These are phyloP conservation scores for Ochotona princeps DNA, from an alignment of 2,113 vertebrate species.

Conservation along the genomic window DNA sequence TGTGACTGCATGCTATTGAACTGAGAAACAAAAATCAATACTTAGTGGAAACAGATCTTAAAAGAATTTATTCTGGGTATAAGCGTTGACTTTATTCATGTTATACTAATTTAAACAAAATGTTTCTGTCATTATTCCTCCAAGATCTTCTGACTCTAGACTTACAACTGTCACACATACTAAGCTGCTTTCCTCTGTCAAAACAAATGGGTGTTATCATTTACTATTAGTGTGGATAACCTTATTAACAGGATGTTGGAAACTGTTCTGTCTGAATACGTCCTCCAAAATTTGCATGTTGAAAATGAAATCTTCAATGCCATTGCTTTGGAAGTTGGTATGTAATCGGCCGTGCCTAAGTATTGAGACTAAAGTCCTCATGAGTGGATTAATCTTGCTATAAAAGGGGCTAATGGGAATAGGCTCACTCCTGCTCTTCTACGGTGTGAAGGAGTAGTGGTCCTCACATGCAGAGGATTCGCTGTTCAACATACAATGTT, in stretches of 20 bases:
- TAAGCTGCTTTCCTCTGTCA: not conserved
- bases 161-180: not conserved
- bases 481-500: not conserved
- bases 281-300: not conserved
- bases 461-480: not conserved
- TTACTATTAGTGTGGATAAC: not conserved
- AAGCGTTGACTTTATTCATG: not conserved
- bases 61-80: slow-evolving; percentile 3
- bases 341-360: not conserved
- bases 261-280: not conserved
- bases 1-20: not conserved
- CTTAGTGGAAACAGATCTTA: not conserved
- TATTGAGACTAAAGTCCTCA: not conserved
- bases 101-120: not conserved
- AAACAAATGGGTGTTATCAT: not conserved
- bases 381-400: not conserved
- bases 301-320: not conserved
- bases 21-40: not conserved
- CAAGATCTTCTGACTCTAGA: not conserved
- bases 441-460: not conserved
- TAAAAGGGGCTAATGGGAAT: not conserved
- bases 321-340: not conserved
- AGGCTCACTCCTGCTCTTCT: not conserved
- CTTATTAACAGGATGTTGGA: not conserved
- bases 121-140: not conserved